Evolutionary conservation across 2,888 invertebrate species (phyloP).

Genomic region (Phania funesta): DNA sequence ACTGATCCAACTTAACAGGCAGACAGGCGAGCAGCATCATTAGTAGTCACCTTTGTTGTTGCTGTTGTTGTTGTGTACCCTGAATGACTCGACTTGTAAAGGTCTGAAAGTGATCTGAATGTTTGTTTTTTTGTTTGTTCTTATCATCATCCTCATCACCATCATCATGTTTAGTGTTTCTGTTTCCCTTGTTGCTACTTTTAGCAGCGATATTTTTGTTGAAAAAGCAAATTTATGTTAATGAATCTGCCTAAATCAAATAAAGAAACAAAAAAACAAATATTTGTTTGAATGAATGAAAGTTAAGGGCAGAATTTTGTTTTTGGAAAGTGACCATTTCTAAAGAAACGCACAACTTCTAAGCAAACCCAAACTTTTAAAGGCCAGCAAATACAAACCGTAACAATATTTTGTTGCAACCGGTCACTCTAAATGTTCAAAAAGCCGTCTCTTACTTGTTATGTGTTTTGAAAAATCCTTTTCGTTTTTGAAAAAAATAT

Average conservation of each 20-base stretch:
- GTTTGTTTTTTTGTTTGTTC: constrained; percentile 8
- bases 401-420: neutral
- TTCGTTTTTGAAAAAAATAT: neutral
- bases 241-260: constrained; percentile 55
- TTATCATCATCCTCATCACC: constrained; percentile 58
- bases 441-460: too few species aligned
- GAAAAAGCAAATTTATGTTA: constrained; percentile 68
- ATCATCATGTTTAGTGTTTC: constrained; percentile 46
- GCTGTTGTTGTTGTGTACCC: neutral
- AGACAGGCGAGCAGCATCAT: too few species aligned
- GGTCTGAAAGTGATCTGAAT: constrained; percentile 55
- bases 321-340: constrained; percentile 14
- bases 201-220: constrained; percentile 35
- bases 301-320: neutral
- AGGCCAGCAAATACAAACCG: neutral
- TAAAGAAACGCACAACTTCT: neutral
- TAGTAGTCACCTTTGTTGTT: constrained; percentile 20
- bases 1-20: constrained; percentile 32
- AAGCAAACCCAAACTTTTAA: neutral
- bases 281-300: constrained; percentile 53
- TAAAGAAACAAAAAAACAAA: neutral
- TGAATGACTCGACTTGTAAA: constrained; percentile 15
- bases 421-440: neutral
- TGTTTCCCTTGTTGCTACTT: neutral
- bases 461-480: neutral